Conservation (phyloP, 2,888 invertebrate species). For the Ophonus ardosiacus region DNA sequence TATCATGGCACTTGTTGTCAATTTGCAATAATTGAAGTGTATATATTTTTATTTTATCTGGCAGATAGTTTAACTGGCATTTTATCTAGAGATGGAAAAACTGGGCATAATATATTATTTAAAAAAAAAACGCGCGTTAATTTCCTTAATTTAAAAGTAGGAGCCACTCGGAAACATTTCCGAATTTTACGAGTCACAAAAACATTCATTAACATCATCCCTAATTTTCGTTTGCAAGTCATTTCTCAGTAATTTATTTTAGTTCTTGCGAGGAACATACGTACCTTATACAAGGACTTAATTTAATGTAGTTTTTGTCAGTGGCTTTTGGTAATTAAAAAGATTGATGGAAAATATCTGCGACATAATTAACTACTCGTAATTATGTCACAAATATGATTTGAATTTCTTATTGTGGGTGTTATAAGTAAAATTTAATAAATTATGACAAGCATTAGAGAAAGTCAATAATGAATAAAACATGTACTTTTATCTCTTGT, state of each 20-base stretch:
- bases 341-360: conserved; percentile 9
- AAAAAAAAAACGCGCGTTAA: no score
- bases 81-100: no score
- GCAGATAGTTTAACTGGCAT: no score
- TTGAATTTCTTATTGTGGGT: conserved; percentile 8
- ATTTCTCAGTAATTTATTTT: neutral
- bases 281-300: neutral
- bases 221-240: conserved; percentile 14
- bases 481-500: neutral
- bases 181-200: neutral
- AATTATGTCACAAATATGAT: conserved; percentile 3
- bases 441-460: neutral
- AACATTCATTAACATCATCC: conserved; percentile 17
- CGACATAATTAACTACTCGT: no score
- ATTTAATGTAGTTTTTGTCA: neutral
- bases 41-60: no score
- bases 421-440: conserved; percentile 14
- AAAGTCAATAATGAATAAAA: conserved; percentile 30
- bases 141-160: no score
- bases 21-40: no score
- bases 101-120: no score
- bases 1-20: no score
- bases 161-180: neutral
- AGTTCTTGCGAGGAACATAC: neutral
- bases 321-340: neutral